Evolutionary conservation across 2,888 invertebrate genomes (phyloP), one percentile per base, ranked within the genome.

Genomic region (Perizoma affinitatum): DNA sequence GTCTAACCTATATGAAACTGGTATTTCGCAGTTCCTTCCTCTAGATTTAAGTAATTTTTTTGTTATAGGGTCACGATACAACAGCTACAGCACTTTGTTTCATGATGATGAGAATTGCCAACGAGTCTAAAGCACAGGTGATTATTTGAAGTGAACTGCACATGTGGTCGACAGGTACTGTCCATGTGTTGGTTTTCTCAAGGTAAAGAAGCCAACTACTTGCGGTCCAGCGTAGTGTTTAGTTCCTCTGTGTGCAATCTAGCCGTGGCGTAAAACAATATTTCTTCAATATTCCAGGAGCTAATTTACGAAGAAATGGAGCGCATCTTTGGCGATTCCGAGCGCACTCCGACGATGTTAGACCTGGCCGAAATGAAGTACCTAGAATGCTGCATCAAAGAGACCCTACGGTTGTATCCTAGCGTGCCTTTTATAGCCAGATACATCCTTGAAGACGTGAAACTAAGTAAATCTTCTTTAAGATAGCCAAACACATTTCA

Each of bases 381-480:
- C 73, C 84, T 95, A 66, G 95, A 95, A 66, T 94, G 94, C 69
- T 95, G 95, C 67, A 94, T 95, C 54, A 95, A 95, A 74, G 95
- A 95, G 77, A 89, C 94, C 0, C 76, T 95, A 40, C 83, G 95
- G 48, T 72, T 95, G 7, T 94, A 93, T 66, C 95, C 95, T 4
- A 94, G 94, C 71, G 95, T 95, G 4, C 95, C 94, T 1, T 91
- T 94, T 69, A 92, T 95, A 70, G 90, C 94, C 0, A 90, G 95
- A 68, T 78, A 77, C 49, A 73, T 94, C 10, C 86, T 82, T 1
- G 93, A 94, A 75, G 94, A 95, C 69, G 86, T 94, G 9, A 76
- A 82, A 54, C 82, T 95, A 64, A 76, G 79, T 78, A 63, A 6
- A 38, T 6, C 38, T 6, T 6, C 7, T 38, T 38, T 1, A 6